Evolutionary conservation across 2,888 invertebrate genomes (phyloP), one percentile per base, ranked within the genome.

Genomic region (Antheraea assamensis): DNA sequence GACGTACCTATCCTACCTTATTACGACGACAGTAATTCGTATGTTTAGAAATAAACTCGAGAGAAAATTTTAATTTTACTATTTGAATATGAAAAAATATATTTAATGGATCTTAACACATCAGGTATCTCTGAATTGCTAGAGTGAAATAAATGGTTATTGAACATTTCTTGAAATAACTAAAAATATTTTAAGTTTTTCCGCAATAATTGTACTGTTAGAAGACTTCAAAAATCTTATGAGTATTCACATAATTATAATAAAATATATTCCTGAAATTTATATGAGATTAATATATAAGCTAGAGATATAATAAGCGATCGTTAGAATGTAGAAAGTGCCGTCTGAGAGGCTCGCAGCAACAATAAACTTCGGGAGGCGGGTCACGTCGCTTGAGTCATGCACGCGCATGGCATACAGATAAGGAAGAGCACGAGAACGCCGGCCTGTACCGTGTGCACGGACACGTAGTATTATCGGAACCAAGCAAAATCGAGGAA

Each of bases 371-470:
- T 81, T 82, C 82, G 79, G 78, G 79, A 90, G 87, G 87, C 90
- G 79, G 83, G 89, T 90, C 92, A 91, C 92, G 92, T 90, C 83
- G 82, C 79, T 78, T 83, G 86, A 84, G 79, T 84, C 84, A 86
- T 80, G 85, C 78, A 83, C 87, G 87, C 83, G 83, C 82, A 83
- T 77, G 76, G 92, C 89, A 93, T 93, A 92, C 87, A 89, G 90
- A 93, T 92, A 87, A 83, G 80, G 31, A 70, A 55, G 31, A 30
- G 30, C 30, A 15, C 47, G 72, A 31, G 47, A 58, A 73, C 58
- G 70, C 42, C 68, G n/a, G 19, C 68, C 30, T 21, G n/a, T 19
- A 35, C 35, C 30, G 15, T 66, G 68, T 35, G 68, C 68, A 68
- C 35, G 68, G 35, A 68, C 35, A 68, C 68, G 68, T 71, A 74